Base-by-base conservation (phyloP, 2,797 vertebrate species). In the Oceanodroma leucorhoa region DNA sequence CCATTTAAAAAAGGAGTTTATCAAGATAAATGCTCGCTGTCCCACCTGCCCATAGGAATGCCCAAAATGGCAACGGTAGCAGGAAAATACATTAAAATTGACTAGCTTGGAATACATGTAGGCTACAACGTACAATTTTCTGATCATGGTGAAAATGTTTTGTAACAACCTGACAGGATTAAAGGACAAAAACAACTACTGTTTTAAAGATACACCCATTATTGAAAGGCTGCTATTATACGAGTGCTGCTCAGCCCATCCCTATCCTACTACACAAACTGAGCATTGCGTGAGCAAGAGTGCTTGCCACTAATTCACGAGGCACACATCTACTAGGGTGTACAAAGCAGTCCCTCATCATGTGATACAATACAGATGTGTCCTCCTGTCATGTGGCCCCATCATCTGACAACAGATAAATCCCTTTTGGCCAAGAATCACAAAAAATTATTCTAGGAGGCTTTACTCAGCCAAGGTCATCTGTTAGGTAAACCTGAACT, bases 301-400 rank as follows among this genome's bases (percentile, higher is more conserved):
- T 3, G 22, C 53, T 61, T 34, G 41, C 34, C 18, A 14, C 65
- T 54, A 41, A 78, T 43, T 69, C 65, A 67, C 0, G 6, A 45
- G 40, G 8, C 11, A 43, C 4, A 30, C 6, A 64, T 29, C 54
- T 82, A 1, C 50, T 46, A 7, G 12, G 22, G 18, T 32, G 30
- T 20, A 26, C 15, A 17, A 57, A 58, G 46, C 0, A 0, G 21
- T 20, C 32, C 12, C 45, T 72, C 30, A 30, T 6, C 2, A 3
- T 9, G 20, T 13, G 30, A 72, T 11, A 40, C 26, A 53, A 26
- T 3, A 24, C 0, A 13, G 16, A 51, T 36, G 9, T 43, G n/a
- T 27, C 23, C 19, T 64, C 36, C 12, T 7, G 3, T n/a, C 55
- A 60, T 2, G 20, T 6, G 60, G 43, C 15, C 6, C 41, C 38